A percentile compares a stretch with the other conserved stretches of the same genome.
Conservation (phyloP, 2,113 vertebrate genomes). For the Mesitornis unicolor region DNA sequence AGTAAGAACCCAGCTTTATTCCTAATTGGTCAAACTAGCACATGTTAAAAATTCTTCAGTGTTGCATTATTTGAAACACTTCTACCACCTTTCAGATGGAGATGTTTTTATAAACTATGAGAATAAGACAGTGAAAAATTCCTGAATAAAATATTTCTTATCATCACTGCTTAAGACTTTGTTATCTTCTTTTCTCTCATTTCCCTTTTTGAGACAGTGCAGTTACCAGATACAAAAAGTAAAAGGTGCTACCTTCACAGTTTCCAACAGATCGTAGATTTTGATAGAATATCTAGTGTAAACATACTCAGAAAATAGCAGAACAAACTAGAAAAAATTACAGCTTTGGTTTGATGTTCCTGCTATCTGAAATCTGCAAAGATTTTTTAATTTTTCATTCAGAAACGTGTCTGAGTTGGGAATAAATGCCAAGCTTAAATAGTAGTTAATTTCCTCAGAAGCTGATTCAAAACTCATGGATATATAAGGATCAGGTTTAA, state of each 20-base stretch:
- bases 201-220: background rate
- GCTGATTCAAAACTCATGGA: background rate
- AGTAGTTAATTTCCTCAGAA: background rate
- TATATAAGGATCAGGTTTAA: background rate
- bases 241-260: background rate
- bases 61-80: background rate
- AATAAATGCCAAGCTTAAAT: background rate
- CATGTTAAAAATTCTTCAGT: background rate
- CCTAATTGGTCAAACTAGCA: background rate
- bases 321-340: background rate
- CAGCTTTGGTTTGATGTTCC: background rate
- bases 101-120: background rate
- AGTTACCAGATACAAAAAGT: background rate
- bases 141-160: background rate
- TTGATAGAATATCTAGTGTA: background rate
- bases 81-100: too few relatives aligned
- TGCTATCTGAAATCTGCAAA: background rate
- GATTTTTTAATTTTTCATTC: background rate
- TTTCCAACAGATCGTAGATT: background rate
- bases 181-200: background rate
- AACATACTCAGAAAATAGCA: background rate
- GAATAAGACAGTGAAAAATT: background rate
- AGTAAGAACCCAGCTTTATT: background rate
- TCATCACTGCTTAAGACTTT: background rate
- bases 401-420: background rate